Evolutionary conservation across 2,888 invertebrate species (phyloP), one percentile per base, ranked within the genome.

Genomic region (Noctua pronuba): DNA sequence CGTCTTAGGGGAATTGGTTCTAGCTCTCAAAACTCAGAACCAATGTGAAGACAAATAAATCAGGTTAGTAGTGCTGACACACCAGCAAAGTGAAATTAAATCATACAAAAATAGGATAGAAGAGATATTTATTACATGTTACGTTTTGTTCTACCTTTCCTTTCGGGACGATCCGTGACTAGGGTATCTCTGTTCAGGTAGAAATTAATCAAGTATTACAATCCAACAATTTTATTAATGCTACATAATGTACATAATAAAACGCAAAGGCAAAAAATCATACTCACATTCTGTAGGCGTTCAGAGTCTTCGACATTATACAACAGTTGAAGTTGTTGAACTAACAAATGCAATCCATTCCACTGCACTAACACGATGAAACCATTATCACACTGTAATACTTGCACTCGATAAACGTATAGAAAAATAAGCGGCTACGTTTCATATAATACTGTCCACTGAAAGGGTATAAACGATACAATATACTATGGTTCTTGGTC

Each of bases 251-350:
- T 55, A 55, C 52, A 69, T 66, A 55, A 65, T 38, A 68, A 11
- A 73, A 73, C 52, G 72, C 58, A 79, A 82, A 76, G 13, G 49
- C 10, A 74, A 55, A 49, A 73, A 76, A 68, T 79, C 77, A 92
- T 97, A 98, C 98, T 98, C 97, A 98, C 98, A 98, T 98, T 97
- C 98, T 98, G 97, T 98, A 98, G 93, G 98, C 98, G 97, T 98
- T 98, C 95, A 98, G 98, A 94, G 98, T 98, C 97, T 98, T 98
- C 97, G 98, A 98, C 98, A 98, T 98, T 95, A 97, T 97, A 94
- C 88, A 88, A 90, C 83, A 84, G 89, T 88, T 91, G 86, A 85
- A 83, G 88, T 87, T 90, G 87, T 86, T 86, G 82, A 86, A 91
- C 90, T 93, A 93, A 85, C 89, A 92, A 88, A 87, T 88, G 90